Evolutionary conservation across 2,888 invertebrate genomes (phyloP).

Genomic region (Allolobophora icterica): DNA sequence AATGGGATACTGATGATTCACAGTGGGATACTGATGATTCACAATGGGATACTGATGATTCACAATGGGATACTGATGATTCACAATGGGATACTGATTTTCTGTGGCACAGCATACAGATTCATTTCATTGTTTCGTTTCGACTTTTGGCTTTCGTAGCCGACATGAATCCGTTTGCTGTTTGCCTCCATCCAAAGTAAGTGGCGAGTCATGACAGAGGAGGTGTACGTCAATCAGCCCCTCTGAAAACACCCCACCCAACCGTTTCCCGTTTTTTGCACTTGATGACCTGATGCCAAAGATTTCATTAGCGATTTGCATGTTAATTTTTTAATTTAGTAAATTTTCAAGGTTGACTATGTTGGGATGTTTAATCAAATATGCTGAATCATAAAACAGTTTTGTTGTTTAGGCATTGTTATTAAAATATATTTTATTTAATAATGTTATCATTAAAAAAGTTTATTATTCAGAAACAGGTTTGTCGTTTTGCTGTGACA

Average conservation of each 20-base stretch:
- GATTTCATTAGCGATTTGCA: background rate
- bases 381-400: background rate
- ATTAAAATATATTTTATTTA: background rate
- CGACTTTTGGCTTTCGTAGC: background rate
- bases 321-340: background rate
- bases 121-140: background rate
- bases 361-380: background rate
- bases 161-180: background rate
- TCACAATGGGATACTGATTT: too few relatives aligned
- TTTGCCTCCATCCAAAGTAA: background rate
- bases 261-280: background rate
- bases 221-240: background rate
- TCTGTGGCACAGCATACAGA: background rate
- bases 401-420: background rate
- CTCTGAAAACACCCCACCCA: background rate
- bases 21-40: too few relatives aligned
- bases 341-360: background rate
- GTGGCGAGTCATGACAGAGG: background rate
- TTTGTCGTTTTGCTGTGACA: background rate
- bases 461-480: background rate
- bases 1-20: too few relatives aligned
- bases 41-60: too few relatives aligned
- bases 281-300: background rate
- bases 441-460: background rate
- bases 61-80: too few relatives aligned